These are phyloP conservation scores for Forficula auricularia DNA, from an alignment of 1,140 invertebrate species.

Conservation along the genomic window DNA sequence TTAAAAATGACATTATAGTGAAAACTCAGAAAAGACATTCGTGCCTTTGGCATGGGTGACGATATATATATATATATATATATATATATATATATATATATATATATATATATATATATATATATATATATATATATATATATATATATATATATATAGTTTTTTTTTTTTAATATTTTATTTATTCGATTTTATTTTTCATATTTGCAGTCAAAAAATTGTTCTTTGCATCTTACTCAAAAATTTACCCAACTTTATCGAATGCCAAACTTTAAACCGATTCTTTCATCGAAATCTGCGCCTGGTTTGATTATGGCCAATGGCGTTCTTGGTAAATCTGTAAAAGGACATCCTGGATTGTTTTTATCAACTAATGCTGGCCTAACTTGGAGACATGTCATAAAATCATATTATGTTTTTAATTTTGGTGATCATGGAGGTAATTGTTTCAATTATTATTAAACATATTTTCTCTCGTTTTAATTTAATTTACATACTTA, in stretches of 20 bases:
- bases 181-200: conserved; percentile 10
- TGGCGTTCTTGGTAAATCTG: conserved; percentile 53
- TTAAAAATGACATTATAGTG: too few relatives aligned
- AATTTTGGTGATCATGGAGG: conserved; percentile 83
- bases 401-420: conserved; percentile 72
- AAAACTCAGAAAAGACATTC: too few relatives aligned
- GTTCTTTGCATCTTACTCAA: conserved; percentile 73
- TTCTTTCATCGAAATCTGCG: conserved; percentile 69
- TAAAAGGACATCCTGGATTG: conserved; percentile 64
- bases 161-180: too few relatives aligned
- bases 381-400: conserved; percentile 60
- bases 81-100: too few relatives aligned
- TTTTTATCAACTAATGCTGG: conserved; percentile 73
- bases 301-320: conserved; percentile 77
- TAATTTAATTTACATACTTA: too few relatives aligned
- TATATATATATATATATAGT: too few relatives aligned
- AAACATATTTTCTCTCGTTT: too few relatives aligned
- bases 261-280: conserved; percentile 53
- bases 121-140: too few relatives aligned
- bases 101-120: too few relatives aligned
- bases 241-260: conserved; percentile 69
- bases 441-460: not conserved
- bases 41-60: too few relatives aligned
- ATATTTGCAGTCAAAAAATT: conserved; percentile 32
- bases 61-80: too few relatives aligned